phyloP scores from a whole-genome alignment of 2,113 vertebrate species.

The Chauna torquata region DNA sequence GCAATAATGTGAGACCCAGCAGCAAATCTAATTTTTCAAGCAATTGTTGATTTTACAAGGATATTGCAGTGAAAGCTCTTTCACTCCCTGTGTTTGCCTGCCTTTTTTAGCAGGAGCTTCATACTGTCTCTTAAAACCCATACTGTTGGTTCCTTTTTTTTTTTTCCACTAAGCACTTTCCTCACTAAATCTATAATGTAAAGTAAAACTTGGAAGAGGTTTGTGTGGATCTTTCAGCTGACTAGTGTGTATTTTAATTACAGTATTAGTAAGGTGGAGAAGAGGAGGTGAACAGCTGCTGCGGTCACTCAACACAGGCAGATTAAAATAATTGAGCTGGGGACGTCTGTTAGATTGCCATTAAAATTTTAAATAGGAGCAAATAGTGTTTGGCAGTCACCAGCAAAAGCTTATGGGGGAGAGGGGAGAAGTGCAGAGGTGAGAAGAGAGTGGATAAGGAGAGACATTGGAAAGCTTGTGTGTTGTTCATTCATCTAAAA shows the following conservation, averaged over 20 bases:
- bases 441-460: not conserved
- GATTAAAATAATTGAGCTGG: constrained; percentile 26
- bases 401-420: not conserved
- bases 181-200: not conserved
- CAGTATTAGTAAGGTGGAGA: not conserved
- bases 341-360: not conserved
- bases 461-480: not conserved
- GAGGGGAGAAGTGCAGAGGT: not conserved
- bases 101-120: not conserved
- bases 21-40: not conserved
- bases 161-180: not conserved
- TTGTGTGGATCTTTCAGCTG: not conserved
- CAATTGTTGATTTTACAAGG: not conserved
- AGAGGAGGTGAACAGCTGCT: not conserved
- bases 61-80: not conserved
- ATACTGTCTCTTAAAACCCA: not conserved
- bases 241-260: not conserved
- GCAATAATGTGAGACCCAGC: not conserved
- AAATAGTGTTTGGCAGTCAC: not conserved
- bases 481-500: constrained; percentile 47
- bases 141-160: not conserved
- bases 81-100: not conserved
- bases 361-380: not conserved
- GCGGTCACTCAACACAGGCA: not conserved
- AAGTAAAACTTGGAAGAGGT: not conserved